These are phyloP conservation scores for Piliocolobus tephrosceles DNA, from an alignment of 2,113 vertebrate genomes.

Conservation along the genomic window DNA sequence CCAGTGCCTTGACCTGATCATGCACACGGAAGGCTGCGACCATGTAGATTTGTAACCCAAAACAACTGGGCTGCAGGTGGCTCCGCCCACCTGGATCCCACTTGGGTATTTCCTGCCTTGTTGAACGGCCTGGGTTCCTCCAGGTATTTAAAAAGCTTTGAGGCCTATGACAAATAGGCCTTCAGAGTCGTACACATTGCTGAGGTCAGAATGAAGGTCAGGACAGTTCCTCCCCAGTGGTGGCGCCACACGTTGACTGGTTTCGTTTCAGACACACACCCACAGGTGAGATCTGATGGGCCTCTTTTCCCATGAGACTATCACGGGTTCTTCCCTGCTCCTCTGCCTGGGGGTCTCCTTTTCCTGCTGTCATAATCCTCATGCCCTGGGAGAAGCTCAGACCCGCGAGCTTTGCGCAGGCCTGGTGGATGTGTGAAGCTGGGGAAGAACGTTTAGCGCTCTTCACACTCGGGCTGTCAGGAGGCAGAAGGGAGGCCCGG, in stretches of 20 bases:
- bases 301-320: fast-evolving
- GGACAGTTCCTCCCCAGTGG: fast-evolving
- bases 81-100: background rate
- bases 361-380: background rate
- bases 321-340: background rate
- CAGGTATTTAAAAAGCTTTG: background rate
- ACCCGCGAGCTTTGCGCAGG: conserved; percentile 91
- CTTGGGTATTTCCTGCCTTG: background rate
- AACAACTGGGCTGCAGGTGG: background rate
- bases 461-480: no score
- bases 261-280: no score
- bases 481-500: no score
- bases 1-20: fast-evolving
- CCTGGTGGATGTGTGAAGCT: conserved; percentile 91
- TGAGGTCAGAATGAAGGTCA: background rate
- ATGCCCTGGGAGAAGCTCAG: conserved; percentile 89
- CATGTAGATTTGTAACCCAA: background rate
- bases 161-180: background rate
- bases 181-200: fast-evolving
- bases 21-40: fast-evolving
- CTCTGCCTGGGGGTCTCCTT: no score
- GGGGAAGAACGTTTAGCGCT: conserved; percentile 78
- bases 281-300: background rate
- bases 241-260: background rate
- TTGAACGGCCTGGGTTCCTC: background rate